A percentile compares a stretch with the other conserved stretches of the same genome.
Conservation (phyloP, 2,113 vertebrate genomes). For the Crypturellus undulatus region DNA sequence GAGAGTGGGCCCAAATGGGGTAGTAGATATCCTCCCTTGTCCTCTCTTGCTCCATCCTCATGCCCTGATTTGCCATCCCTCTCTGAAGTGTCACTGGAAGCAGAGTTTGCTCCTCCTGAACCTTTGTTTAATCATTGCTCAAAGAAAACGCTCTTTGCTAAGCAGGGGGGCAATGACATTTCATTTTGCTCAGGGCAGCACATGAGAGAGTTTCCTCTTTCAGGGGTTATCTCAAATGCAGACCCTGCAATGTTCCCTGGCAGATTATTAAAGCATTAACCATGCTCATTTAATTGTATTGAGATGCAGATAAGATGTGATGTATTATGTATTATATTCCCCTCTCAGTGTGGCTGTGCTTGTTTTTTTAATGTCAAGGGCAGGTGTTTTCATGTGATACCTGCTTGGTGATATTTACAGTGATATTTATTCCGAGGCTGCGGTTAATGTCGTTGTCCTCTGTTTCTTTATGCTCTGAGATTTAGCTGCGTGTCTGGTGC, state of each 20-base stretch:
- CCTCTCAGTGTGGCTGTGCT: not conserved
- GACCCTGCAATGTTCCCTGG: constrained; percentile 21
- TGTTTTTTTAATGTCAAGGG: constrained; percentile 36
- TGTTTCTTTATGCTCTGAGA: not conserved
- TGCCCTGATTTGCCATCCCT: not conserved
- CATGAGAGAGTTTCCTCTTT: constrained; percentile 40
- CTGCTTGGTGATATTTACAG: constrained; percentile 46
- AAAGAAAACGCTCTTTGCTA: not conserved
- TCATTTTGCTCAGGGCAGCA: not conserved
- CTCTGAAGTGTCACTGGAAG: not conserved
- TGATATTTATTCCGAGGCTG: constrained; percentile 48
- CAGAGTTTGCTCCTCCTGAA: not conserved
- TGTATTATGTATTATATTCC: not conserved
- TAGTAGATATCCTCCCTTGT: not conserved
- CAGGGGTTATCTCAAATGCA: constrained; percentile 27
- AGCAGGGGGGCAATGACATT: not conserved
- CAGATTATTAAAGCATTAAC: constrained; percentile 63
- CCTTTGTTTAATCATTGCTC: not conserved
- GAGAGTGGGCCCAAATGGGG: not conserved
- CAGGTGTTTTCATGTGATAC: constrained; percentile 36
- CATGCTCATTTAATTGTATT: constrained; percentile 33
- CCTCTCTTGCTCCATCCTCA: not conserved
- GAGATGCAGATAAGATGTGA: constrained; percentile 52
- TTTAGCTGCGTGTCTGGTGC: constrained; percentile 12
- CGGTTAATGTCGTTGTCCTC: not conserved